Percentiles rank a stretch among this genome's conserved stretches.
Evolutionary conservation across 2,797 vertebrate genomes (phyloP).

Genomic region (Arvicola amphibius): DNA sequence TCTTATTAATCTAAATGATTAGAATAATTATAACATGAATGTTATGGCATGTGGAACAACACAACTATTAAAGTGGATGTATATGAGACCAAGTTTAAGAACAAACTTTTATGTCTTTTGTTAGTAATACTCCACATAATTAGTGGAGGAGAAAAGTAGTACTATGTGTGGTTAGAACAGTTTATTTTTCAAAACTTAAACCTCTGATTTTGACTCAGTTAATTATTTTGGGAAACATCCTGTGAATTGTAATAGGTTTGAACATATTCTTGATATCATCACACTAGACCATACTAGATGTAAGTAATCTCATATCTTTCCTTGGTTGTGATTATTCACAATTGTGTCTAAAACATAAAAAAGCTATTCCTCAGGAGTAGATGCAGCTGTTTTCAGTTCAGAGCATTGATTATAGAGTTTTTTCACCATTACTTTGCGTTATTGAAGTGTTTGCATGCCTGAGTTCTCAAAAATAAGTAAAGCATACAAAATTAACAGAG

Average conservation of each 20-base stretch:
- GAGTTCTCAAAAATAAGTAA: neutral
- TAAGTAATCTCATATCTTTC: neutral
- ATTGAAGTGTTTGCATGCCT: neutral
- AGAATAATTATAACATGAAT: neutral
- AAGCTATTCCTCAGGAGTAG: neutral
- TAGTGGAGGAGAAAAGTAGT: neutral
- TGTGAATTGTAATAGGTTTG: neutral
- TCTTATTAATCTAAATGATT: neutral
- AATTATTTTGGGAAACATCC: neutral
- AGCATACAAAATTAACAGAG: neutral
- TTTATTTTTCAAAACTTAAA: neutral
- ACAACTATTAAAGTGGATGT: neutral
- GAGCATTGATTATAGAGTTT: neutral
- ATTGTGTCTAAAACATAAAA: neutral
- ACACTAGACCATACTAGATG: neutral
- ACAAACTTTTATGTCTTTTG: neutral
- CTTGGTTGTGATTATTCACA: neutral
- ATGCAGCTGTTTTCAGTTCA: neutral
- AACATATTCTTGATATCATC: neutral
- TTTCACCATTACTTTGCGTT: neutral
- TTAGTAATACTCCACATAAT: neutral
- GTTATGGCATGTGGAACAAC: neutral
- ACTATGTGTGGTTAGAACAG: neutral
- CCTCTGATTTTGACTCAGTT: neutral
- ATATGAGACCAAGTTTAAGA: neutral